Percentiles rank a stretch among this genome's conserved stretches.
Conservation (phyloP, 2,888 invertebrate genomes). For the Parascotia fuliginaria region DNA sequence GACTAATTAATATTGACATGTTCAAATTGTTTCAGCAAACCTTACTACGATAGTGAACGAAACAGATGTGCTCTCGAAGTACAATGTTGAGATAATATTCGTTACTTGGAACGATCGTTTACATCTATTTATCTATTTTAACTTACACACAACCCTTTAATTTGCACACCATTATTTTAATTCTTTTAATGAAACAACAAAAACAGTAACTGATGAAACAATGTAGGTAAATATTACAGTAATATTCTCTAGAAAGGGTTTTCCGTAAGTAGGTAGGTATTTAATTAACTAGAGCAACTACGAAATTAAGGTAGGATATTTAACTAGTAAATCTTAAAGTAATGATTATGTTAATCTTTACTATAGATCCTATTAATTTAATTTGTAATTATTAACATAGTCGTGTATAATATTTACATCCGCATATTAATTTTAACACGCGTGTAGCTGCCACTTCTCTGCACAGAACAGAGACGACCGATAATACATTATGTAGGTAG, state of each 20-base stretch:
- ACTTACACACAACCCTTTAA: slow-evolving; percentile 86
- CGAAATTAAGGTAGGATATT: slow-evolving; percentile 79
- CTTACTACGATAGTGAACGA: slow-evolving; percentile 52
- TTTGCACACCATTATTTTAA: slow-evolving; percentile 82
- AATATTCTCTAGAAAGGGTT: slow-evolving; percentile 66
- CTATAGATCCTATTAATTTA: slow-evolving; percentile 80
- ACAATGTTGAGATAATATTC: slow-evolving; percentile 59
- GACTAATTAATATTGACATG: slow-evolving; percentile 67
- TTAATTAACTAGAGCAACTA: slow-evolving; percentile 73
- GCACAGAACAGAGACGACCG: slow-evolving; percentile 14
- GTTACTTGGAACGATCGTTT: slow-evolving; percentile 69
- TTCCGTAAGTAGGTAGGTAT: slow-evolving; percentile 58
- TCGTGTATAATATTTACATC: slow-evolving; percentile 81
- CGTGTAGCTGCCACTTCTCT: slow-evolving; percentile 70
- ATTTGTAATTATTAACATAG: slow-evolving; percentile 80
- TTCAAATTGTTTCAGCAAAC: slow-evolving; percentile 59
- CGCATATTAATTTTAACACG: slow-evolving; percentile 67
- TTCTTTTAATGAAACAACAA: slow-evolving; percentile 67
- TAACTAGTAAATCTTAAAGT: slow-evolving; percentile 77
- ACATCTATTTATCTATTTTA: slow-evolving; percentile 83
- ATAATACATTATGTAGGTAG: slow-evolving; percentile 7
- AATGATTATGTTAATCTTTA: slow-evolving; percentile 83
- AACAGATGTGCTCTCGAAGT: slow-evolving; percentile 54
- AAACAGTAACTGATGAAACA: slow-evolving; percentile 60
- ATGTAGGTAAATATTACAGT: slow-evolving; percentile 52